Percentiles rank a stretch among this genome's conserved stretches.
These are phyloP conservation scores for Napeogenes sylphis DNA, from an alignment of 2,888 invertebrate genomes.

Conservation along the genomic window DNA sequence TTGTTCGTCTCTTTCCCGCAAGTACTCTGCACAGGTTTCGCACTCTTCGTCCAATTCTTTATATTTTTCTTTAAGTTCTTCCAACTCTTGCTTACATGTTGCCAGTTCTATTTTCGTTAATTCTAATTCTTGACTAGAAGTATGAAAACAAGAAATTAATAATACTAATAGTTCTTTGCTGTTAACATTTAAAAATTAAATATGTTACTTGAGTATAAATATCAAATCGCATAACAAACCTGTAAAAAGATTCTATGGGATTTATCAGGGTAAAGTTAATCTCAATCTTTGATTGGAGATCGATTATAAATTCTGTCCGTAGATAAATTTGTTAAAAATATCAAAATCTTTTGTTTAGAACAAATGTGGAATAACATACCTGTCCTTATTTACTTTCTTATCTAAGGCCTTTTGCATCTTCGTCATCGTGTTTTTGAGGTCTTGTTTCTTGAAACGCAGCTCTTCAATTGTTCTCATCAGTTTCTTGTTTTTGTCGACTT, in stretches of 20 bases:
- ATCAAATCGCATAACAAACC: no score
- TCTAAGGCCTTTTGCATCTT: slow-evolving; percentile 60
- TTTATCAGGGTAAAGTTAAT: no score
- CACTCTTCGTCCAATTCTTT: slow-evolving; percentile 68
- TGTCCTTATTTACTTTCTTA: slow-evolving; percentile 40
- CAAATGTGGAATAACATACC: slow-evolving; percentile 27
- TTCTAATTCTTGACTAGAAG: slow-evolving; percentile 57
- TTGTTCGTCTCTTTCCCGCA: slow-evolving; percentile 56
- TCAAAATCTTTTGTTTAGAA: no score
- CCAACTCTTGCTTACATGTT: slow-evolving; percentile 50
- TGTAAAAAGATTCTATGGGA: no score
- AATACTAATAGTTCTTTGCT: background rate
- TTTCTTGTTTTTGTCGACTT: slow-evolving; percentile 68
- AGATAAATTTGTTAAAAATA: no score
- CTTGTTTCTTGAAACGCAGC: slow-evolving; percentile 71
- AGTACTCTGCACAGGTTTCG: slow-evolving; percentile 60
- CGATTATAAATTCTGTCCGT: background rate
- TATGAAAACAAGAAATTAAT: background rate
- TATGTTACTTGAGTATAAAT: no score
- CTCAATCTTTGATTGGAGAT: background rate
- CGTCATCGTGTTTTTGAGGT: slow-evolving; percentile 51
- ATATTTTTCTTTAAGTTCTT: slow-evolving; percentile 51
- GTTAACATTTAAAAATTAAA: no score
- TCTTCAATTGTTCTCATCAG: slow-evolving; percentile 64
- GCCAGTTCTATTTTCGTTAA: slow-evolving; percentile 47